Conservation (phyloP, 1,140 invertebrate species). For the Drosophila nigromelanica region DNA sequence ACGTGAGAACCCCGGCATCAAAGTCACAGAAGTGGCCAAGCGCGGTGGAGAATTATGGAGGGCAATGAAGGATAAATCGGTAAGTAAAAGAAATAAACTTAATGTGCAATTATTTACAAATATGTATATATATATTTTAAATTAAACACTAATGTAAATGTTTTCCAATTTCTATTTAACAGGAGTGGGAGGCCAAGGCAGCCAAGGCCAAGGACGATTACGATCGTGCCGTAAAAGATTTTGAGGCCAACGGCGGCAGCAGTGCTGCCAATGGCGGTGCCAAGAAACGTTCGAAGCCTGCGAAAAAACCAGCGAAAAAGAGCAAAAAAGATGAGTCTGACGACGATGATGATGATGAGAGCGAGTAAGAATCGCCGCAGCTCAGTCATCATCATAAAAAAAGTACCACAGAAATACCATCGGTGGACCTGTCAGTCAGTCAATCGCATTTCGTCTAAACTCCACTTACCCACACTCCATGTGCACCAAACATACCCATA, state of each 20-base stretch:
- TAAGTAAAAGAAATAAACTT: constrained; percentile 84
- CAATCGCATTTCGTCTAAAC: constrained; percentile 39
- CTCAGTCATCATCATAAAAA: constrained; percentile 27
- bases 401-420: constrained; percentile 20
- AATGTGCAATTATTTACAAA: neutral
- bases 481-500: constrained; percentile 11
- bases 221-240: constrained; percentile 93
- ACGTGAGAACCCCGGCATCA: constrained; percentile 90
- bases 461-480: constrained; percentile 16
- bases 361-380: constrained; percentile 57
- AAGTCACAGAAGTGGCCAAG: constrained; percentile 93
- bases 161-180: constrained; percentile 9
- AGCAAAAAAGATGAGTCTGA: constrained; percentile 84
- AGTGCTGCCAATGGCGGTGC: constrained; percentile 83
- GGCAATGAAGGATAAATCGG: constrained; percentile 91
- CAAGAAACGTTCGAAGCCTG: constrained; percentile 81
- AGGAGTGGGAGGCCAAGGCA: constrained; percentile 96
- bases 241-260: constrained; percentile 89
- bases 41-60: constrained; percentile 95
- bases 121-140: neutral
- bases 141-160: neutral
- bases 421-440: constrained; percentile 38
- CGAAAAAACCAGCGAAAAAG: constrained; percentile 83
- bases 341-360: constrained; percentile 81
- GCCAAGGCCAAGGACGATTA: constrained; percentile 94